These are phyloP conservation scores for Hippoglossus hippoglossus DNA, from an alignment of 2,797 vertebrate species.

Conservation along the genomic window DNA sequence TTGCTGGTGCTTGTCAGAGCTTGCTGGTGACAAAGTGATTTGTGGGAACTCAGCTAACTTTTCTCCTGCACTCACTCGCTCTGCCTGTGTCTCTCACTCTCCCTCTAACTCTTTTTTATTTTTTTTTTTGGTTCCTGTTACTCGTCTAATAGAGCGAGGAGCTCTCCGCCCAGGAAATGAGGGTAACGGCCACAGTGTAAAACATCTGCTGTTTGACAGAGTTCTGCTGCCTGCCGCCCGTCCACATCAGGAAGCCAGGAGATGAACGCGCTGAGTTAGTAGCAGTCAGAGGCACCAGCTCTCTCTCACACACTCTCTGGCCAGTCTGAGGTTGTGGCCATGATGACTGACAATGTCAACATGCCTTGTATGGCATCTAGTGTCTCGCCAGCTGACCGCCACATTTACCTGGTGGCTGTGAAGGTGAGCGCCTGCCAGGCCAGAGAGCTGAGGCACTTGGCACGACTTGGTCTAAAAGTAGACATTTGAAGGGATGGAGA, in stretches of 20 bases:
- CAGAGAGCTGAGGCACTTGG: constrained; percentile 22
- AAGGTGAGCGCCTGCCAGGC: constrained; percentile 49
- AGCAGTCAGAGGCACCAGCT: constrained; percentile 32
- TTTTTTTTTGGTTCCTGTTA: constrained; percentile 82
- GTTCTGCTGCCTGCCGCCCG: constrained; percentile 64
- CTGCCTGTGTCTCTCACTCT: constrained; percentile 48
- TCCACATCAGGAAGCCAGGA: constrained; percentile 67
- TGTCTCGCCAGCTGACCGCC: constrained; percentile 52
- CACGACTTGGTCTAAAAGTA: constrained; percentile 56
- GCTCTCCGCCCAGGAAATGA: constrained; percentile 90
- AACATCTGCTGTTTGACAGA: constrained; percentile 81
- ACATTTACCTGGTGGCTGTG: constrained; percentile 63
- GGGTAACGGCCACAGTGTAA: constrained; percentile 82
- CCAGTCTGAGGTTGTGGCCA: constrained; percentile 28
- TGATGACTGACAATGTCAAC: constrained; percentile 69
- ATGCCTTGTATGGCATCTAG: constrained; percentile 49
- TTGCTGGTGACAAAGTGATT: constrained; percentile 84
- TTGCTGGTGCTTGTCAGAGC: constrained; percentile 77
- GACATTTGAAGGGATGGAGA: constrained; percentile 42
- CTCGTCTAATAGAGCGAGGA: constrained; percentile 78
- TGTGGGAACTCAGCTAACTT: constrained; percentile 77
- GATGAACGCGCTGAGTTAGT: constrained; percentile 36
- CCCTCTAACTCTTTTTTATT: constrained; percentile 28
- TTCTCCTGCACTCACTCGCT: constrained; percentile 56
- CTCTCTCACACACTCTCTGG: constrained; percentile 15